Evolutionary conservation across 2,797 vertebrate species (phyloP).

Genomic region (Chloroceryle inda): DNA sequence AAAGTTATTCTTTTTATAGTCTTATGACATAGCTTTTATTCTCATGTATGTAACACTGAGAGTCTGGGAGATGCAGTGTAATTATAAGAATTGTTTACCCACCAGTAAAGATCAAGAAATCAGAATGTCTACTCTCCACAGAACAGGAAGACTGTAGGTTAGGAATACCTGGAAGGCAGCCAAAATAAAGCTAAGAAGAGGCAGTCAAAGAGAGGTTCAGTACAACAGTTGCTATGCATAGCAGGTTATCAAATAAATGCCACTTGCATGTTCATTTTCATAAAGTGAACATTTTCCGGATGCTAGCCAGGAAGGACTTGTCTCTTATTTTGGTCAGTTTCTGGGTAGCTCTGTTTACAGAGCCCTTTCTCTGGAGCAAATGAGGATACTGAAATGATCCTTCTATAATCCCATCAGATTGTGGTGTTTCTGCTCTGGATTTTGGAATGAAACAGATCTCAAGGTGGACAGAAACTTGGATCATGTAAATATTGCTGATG

Average conservation of each 20-base stretch:
- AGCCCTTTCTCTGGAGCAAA: not conserved
- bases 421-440: not conserved
- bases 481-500: not conserved
- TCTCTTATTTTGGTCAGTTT: not conserved
- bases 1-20: not conserved
- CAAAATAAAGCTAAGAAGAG: not conserved
- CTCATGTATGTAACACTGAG: not conserved
- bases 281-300: not conserved
- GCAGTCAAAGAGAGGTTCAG: not conserved
- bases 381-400: not conserved
- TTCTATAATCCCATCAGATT: not conserved
- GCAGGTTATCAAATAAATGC: not conserved
- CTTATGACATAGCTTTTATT: not conserved
- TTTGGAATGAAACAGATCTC: not conserved
- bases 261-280: not conserved
- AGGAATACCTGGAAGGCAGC: not conserved
- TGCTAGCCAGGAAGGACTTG: not conserved
- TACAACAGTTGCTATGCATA: not conserved
- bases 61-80: not conserved
- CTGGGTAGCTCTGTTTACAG: not conserved
- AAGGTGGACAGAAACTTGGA: not conserved
- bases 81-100: not conserved
- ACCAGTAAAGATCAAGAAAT: not conserved
- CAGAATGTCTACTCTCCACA: not conserved
- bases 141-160: not conserved